Evolutionary conservation across 2,888 invertebrate genomes (phyloP), one percentile per base, ranked within the genome.

Genomic region (Smittia sp.): DNA sequence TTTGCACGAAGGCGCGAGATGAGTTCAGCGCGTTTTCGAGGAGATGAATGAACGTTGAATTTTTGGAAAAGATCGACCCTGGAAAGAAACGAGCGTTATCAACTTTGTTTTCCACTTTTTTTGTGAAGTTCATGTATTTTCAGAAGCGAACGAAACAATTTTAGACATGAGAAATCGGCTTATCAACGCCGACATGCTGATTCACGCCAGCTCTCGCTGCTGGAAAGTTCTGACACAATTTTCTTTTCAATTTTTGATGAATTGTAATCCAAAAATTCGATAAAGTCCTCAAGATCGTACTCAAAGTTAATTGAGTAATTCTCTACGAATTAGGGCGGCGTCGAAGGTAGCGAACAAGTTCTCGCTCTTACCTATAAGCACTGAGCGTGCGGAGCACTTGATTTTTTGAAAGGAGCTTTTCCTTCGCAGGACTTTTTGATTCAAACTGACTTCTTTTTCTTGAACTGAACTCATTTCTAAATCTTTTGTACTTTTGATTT

Each of bases 391-490:
- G 2, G 2, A 3, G 15, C 46, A 46, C 3, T 46, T 46, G 15
- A 46, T 46, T 15, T n/a, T 46, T 46, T 46, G n/a, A 3, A 46
- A n/a, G 2, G 46, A 15, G n/a, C 46, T 46, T 15, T 46, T 2
- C 11, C 46, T 46, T 46, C 46, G n/a, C 20, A 32, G 27, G 32
- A 32, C 32, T 22, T 58, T 22, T 32, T 72, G 58, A 4, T 15
- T 54, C n/a, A 15, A 3, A 18, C n/a, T 32, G 9, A 32, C 18
- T 13, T 46, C 41, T 32, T 69, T 69, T 20, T 39, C 38, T 38
- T 72, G 62, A 24, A 72, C 13, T 38, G 72, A 62, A 38, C 62
- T 72, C 72, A 72, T 72, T 18, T 58, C 11, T 22, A 58, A 20
- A 4, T 32, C 18, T 58, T 58, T 58, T 13, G 22, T 46, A 46